Conservation (phyloP, 2,797 vertebrate species). For the Nyctibius grandis region DNA sequence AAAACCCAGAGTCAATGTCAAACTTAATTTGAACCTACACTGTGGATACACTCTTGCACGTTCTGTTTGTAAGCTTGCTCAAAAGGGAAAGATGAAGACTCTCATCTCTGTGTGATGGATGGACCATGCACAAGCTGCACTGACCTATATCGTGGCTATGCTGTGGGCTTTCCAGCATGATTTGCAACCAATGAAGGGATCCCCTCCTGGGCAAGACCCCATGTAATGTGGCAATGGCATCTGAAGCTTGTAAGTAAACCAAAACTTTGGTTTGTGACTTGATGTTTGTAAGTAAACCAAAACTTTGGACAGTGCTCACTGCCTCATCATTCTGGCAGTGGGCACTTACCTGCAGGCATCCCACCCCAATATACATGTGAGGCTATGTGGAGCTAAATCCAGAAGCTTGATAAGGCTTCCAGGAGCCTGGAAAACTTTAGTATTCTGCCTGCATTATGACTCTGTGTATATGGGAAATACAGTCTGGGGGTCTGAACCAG, state of each 20-base stretch:
- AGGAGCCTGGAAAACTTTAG: background rate
- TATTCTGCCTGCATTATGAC: background rate
- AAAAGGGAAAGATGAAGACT: background rate
- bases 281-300: background rate
- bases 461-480: background rate
- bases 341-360: background rate
- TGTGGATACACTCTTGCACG: background rate
- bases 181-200: background rate
- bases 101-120: background rate
- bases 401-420: background rate
- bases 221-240: fast-evolving
- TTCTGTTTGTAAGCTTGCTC: background rate
- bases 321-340: fast-evolving
- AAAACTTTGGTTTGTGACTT: too few relatives aligned
- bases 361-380: fast-evolving
- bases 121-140: background rate
- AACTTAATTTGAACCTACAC: background rate
- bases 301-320: too few relatives aligned
- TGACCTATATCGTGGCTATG: fast-evolving
- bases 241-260: background rate
- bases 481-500: background rate
- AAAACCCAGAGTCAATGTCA: background rate
- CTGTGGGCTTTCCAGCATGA: background rate
- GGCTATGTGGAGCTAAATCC: background rate
- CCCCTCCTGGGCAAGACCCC: background rate